Evolutionary conservation across 2,113 vertebrate genomes (phyloP), one percentile per base, ranked within the genome.

Genomic region (Seriola dumerili): DNA sequence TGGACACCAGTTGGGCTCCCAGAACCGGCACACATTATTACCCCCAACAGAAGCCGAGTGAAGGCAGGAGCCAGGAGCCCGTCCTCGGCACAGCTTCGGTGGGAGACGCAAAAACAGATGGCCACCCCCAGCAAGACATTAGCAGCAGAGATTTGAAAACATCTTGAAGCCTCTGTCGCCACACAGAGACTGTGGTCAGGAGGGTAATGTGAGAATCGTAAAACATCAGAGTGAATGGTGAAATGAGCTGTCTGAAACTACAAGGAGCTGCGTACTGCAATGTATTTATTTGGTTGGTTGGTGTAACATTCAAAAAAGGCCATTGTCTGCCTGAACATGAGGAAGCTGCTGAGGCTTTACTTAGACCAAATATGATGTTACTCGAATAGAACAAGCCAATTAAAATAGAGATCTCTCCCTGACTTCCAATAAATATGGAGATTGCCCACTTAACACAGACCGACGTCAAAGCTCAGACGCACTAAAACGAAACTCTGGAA

Each of bases 21-120:
- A 75, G 88, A 90, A 91, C 85, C 90, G 34, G 86, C 81, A 48
- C 91, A 90, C 85, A 89, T 91, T 89, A 90, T 90, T 89, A 80
- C 88, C 85, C 90, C 87, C 90, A 78, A 89, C 90, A 93, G 89
- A 90, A 90, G 81, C 85, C 40, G 65, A 74, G 91, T 3, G 80
- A 73, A 29, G 83, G 67, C 67, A 10, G 83, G 70, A 85, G 89
- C 89, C 84, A 88, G 88, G 79, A 91, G 84, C 80, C 78, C 54
- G 73, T 85, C 81, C 78, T 78, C 82, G 80, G 81, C 87, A 76
- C 86, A 65, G 84, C 85, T 85, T 85, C 87, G 86, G 72, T 89
- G 92, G 93, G 93, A 93, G 91, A 89, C 80, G 85, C 85, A 83
- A 83, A 94, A 93, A 90, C 94, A 94, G 94, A 95, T 95, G 94